phyloP scores from a whole-genome alignment of 1,140 invertebrate species.

The Drosophila pandora region DNA sequence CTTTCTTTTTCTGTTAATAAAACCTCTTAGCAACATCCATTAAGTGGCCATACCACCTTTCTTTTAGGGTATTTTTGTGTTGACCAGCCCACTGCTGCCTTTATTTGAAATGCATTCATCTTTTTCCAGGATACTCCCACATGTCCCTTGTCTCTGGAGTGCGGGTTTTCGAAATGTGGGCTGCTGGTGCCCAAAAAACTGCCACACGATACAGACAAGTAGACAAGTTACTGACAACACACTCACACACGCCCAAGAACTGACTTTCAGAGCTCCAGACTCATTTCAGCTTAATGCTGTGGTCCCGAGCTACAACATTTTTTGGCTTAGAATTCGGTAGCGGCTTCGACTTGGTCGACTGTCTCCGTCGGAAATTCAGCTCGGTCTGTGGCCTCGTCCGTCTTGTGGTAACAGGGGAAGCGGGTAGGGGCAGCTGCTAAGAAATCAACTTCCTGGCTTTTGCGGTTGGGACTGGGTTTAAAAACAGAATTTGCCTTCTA shows the following conservation, averaged over 20 bases:
- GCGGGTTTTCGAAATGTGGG: constrained; percentile 40
- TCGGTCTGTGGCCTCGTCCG: constrained; percentile 46
- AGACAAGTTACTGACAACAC: constrained; percentile 74
- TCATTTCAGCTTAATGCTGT: constrained; percentile 68
- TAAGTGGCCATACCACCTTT: neutral
- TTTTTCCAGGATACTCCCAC: constrained; percentile 46
- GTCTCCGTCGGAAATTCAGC: constrained; percentile 49
- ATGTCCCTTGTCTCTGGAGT: constrained; percentile 17
- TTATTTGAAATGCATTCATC: constrained; percentile 74
- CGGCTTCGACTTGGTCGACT: constrained; percentile 38
- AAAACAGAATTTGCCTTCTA: constrained; percentile 73
- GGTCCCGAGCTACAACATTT: constrained; percentile 53
- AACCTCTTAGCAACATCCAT: neutral
- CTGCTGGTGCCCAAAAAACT: constrained; percentile 26
- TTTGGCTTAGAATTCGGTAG: constrained; percentile 48
- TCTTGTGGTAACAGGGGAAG: constrained; percentile 8
- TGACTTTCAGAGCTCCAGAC: constrained; percentile 6
- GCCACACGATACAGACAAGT: constrained; percentile 70
- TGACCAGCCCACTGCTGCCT: constrained; percentile 35
- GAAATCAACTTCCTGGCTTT: constrained; percentile 79
- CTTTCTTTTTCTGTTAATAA: neutral
- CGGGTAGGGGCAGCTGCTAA: constrained; percentile 46
- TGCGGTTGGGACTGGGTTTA: constrained; percentile 67
- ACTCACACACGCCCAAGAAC: neutral
- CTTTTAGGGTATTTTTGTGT: constrained; percentile 7